Percentiles rank a stretch among this genome's conserved stretches.
phyloP scores from a whole-genome alignment of 2,888 invertebrate species.

The Odontocerum albicorne region DNA sequence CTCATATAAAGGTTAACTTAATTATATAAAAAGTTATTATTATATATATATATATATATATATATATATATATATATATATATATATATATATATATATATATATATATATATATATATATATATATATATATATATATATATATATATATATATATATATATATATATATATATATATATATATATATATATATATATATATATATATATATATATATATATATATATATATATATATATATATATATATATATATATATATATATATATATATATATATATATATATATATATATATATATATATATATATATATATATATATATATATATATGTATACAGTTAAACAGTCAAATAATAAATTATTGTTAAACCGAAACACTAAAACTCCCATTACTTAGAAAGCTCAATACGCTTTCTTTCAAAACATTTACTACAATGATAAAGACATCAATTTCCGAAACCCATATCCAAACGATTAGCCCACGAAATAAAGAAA shows the following conservation, averaged over 20 bases:
- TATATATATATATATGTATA: not conserved
- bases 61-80: not conserved
- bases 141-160: not conserved
- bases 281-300: not conserved
- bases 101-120: not conserved
- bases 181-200: not conserved
- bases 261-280: not conserved
- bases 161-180: not conserved
- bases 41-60: not conserved
- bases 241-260: not conserved
- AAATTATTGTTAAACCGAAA: too few species aligned
- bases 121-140: not conserved
- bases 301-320: not conserved
- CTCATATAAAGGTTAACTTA: not conserved
- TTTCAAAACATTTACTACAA: too few species aligned
- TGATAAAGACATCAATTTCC: too few species aligned
- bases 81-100: not conserved
- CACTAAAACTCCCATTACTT: too few species aligned
- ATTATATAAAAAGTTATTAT: not conserved
- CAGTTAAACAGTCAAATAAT: too few species aligned
- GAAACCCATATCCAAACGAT: too few species aligned
- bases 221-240: not conserved
- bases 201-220: not conserved
- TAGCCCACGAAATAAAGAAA: too few species aligned
- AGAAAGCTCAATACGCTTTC: too few species aligned